phyloP scores from a whole-genome alignment of 2,888 invertebrate species.

The Drosophila recens region DNA sequence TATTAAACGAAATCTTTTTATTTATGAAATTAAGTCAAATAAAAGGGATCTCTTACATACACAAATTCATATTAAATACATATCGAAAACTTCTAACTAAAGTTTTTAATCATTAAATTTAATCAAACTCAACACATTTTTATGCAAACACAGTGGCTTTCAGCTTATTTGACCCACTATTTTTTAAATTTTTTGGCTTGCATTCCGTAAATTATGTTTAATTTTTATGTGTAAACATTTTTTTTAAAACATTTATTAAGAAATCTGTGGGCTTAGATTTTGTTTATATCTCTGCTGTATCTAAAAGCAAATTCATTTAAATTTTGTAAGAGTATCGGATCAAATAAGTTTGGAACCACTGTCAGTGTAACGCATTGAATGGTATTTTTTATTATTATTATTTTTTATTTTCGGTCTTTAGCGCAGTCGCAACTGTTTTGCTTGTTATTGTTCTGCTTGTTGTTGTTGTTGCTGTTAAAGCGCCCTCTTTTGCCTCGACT shows the following conservation, averaged over 20 bases:
- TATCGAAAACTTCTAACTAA: background rate
- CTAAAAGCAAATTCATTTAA: too few relatives aligned
- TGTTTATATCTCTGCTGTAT: too few relatives aligned
- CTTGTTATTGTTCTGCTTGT: conserved; percentile 9
- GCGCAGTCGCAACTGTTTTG: conserved; percentile 48
- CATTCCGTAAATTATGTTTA: too few relatives aligned
- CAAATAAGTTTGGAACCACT: too few relatives aligned
- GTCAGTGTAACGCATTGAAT: conserved; percentile 1
- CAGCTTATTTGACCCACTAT: too few relatives aligned
- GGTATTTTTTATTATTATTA: conserved; percentile 18
- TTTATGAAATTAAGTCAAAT: background rate
- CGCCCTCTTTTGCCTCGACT: conserved; percentile 33
- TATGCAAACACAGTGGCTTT: background rate
- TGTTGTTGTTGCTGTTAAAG: conserved; percentile 21
- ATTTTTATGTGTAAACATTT: too few relatives aligned
- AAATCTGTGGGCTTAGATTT: too few relatives aligned
- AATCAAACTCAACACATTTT: background rate
- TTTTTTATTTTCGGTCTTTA: conserved; percentile 21
- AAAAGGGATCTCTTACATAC: too few relatives aligned
- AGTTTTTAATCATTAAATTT: background rate
- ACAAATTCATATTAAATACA: background rate
- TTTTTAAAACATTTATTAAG: too few relatives aligned
- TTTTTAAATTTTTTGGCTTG: too few relatives aligned
- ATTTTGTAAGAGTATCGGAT: too few relatives aligned
- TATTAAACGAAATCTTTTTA: background rate